Evolutionary conservation across 2,888 invertebrate species (phyloP), one percentile per base, ranked within the genome.

Genomic region (Gerris lacustris): DNA sequence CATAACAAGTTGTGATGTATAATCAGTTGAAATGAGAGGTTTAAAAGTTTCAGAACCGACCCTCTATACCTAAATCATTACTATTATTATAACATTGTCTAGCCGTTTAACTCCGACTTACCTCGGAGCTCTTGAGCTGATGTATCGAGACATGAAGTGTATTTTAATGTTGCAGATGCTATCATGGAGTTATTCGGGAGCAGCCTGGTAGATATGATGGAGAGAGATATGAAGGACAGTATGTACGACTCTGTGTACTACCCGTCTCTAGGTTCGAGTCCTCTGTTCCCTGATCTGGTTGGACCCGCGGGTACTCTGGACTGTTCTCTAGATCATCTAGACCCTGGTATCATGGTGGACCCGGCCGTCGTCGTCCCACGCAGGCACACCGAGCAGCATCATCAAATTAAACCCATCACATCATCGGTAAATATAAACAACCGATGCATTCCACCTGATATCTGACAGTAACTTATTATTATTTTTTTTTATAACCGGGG

Each of bases 161-260:
- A n/a, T n/a, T n/a, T n/a, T n/a, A n/a, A n/a, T 31, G 31, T 31
- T 55, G 9, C 15, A 55, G 55, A 55, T 55, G 55, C 4, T 9
- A 15, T 11, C 2, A 55, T 55, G 55, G 55, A 55, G 55, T 55
- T 55, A 15, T 55, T 55, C 15, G 55, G 55, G 15, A 55, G 55
- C 55, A 55, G 55, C 15, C 67, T 73, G 69, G 72, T 72, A 66
- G 73, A 73, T 18, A 72, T 73, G 73, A 17, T 73, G 43, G 73
- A 73, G 31, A 67, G 67, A 15, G 73, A 73, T 63, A 69, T 73
- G 31, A 72, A 72, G 67, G 71, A 70, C 15, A 72, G 71, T 31
- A 31, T 73, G 18, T 55, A 55, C 5, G 55, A 55, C 55, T 55
- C 55, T 2, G 55, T 55, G 2, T 55, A 55, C 55, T 55, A 55